Base-by-base conservation (phyloP, 2,888 invertebrate genomes). In the Stratiomys singularior region DNA sequence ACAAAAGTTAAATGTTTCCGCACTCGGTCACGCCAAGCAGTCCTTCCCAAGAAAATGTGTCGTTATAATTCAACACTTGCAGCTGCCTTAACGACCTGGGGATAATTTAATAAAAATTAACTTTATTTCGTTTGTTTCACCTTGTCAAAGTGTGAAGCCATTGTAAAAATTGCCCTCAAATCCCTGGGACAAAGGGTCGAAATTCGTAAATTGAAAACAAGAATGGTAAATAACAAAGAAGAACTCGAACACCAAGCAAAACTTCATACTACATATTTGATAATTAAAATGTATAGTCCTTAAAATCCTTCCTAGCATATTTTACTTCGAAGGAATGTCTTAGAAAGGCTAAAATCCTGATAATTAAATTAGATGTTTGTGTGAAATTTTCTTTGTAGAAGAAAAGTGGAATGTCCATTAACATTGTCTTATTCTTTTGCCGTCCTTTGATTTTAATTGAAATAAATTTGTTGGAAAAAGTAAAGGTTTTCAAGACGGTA, bases 281-380 rank as follows among this genome's bases (percentile, higher is more conserved):
- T 60, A 60, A 60, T 60, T 60, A 60, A 60, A 60, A 60, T 60
- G 21, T 60, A 25, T 25, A 60, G 5, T 23, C 60, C 60, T 60
- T 60, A 25, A 60, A 60, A 25, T 23, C 7, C 23, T 60, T 25
- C 15, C 11, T 13, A 18, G 11, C 15, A 15, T 52, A 52, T 15
- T 52, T 52, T 52, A 15, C 15, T 60, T 25, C 60, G 3, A 23
- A 18, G 25, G 23, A 60, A 60, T 25, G 60, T 23, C 25, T 25
- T 60, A 4, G 25, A 5, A 5, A 7, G 21, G 23, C 3, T 21
- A 18, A 13, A 60, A 52, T 13, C 23, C 23, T 25, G 60, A 60
- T 60, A 60, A 60, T 60, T 60, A 60, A 60, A 60, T 60, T 60
- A 60, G 60, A 60, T 18, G 7, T 60, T 60, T 21, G 60, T 25